Evolutionary conservation across 2,888 invertebrate genomes (phyloP).

Genomic region (Oeneis ivallda): DNA sequence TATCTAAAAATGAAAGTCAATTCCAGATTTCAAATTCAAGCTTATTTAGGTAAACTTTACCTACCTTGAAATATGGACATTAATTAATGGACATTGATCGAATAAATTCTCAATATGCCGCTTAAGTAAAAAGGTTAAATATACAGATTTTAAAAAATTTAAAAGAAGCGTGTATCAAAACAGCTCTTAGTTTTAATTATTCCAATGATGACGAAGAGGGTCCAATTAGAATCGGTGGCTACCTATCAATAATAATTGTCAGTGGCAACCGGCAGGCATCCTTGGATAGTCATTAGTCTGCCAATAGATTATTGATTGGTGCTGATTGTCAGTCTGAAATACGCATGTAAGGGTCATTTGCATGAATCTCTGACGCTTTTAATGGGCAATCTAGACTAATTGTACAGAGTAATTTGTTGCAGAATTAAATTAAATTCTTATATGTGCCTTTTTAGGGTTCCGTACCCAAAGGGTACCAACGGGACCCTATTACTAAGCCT

Average conservation of each 20-base stretch:
- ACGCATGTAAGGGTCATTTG: conserved; percentile 64
- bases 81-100: too few species aligned
- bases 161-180: conserved; percentile 41
- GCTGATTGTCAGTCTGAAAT: conserved; percentile 71
- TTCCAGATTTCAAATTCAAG: too few species aligned
- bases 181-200: conserved; percentile 63
- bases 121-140: background rate
- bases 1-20: too few species aligned
- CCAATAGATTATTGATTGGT: conserved; percentile 81
- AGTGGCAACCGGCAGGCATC: conserved; percentile 62
- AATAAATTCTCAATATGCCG: background rate
- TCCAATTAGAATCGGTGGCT: conserved; percentile 66
- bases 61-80: too few species aligned
- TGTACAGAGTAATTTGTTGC: conserved; percentile 56
- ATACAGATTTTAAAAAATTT: conserved; percentile 38
- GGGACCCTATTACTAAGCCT: too few species aligned
- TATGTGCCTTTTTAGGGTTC: too few species aligned
- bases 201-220: conserved; percentile 64
- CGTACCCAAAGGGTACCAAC: too few species aligned
- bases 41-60: too few species aligned
- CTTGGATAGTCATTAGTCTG: conserved; percentile 78
- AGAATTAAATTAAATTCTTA: background rate
- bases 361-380: conserved; percentile 74
- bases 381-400: conserved; percentile 71
- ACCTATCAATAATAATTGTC: conserved; percentile 70